phyloP scores from a whole-genome alignment of 2,888 invertebrate genomes.

The Deilephila porcellus region DNA sequence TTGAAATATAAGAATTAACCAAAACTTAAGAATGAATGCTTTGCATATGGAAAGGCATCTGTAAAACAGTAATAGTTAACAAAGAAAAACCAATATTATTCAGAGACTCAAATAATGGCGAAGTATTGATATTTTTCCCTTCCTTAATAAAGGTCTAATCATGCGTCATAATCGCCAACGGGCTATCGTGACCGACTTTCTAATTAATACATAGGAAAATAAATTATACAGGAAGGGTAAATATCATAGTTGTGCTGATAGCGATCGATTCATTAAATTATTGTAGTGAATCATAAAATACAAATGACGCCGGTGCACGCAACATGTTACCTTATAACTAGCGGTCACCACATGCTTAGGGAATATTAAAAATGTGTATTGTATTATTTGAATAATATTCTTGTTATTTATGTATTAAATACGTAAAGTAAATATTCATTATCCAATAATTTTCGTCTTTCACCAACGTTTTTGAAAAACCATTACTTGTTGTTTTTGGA shows the following conservation, averaged over 20 bases:
- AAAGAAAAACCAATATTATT: too few species aligned
- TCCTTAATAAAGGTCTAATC: not conserved
- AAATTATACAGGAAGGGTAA: conserved; percentile 20
- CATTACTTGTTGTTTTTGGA: too few species aligned
- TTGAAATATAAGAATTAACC: too few species aligned
- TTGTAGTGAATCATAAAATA: conserved; percentile 34
- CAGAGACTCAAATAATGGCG: too few species aligned
- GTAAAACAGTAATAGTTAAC: too few species aligned
- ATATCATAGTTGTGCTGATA: conserved; percentile 27
- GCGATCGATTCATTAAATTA: conserved; percentile 21
- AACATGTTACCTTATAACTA: conserved; percentile 26
- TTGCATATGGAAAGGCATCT: too few species aligned
- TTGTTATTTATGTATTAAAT: not conserved
- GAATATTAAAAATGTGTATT: not conserved
- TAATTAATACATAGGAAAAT: conserved; percentile 26
- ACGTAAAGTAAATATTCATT: too few species aligned
- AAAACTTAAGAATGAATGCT: too few species aligned
- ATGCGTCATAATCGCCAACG: conserved; percentile 16
- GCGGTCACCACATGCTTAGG: not conserved
- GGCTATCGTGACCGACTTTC: conserved; percentile 2
- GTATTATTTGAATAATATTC: not conserved
- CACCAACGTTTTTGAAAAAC: too few species aligned
- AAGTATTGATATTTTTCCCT: not conserved
- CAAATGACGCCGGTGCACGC: conserved; percentile 35
- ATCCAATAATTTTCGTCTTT: too few species aligned